A percentile compares a stretch with the other conserved stretches of the same genome.
phyloP scores from a whole-genome alignment of 1,140 invertebrate species.

The Phortica variegata region DNA sequence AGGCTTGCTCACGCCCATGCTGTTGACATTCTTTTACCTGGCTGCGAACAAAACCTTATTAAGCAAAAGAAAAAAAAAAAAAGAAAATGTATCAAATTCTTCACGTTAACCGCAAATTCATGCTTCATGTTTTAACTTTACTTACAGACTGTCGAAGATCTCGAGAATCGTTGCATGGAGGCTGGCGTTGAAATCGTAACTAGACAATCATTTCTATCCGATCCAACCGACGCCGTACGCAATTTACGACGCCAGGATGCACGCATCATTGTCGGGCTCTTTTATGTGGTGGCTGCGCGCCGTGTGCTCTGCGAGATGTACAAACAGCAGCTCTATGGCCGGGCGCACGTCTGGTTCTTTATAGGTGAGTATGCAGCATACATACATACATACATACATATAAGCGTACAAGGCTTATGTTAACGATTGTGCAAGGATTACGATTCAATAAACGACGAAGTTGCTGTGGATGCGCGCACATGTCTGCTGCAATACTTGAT shows the following conservation, averaged over 20 bases:
- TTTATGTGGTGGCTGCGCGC: conserved; percentile 91
- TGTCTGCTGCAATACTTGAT: no score
- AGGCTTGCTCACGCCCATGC: no score
- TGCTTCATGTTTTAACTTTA: conserved; percentile 14
- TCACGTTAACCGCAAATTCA: no score
- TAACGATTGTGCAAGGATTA: no score
- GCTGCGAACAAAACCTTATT: not conserved
- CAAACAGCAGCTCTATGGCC: conserved; percentile 91
- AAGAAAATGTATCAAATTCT: not conserved
- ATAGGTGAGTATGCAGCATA: conserved; percentile 73
- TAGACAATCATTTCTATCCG: conserved; percentile 93
- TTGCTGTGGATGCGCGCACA: no score
- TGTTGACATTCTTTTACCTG: no score
- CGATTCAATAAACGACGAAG: no score
- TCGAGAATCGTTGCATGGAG: conserved; percentile 92
- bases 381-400: not conserved
- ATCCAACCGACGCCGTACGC: conserved; percentile 93
- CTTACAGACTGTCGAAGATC: conserved; percentile 90
- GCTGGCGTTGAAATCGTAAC: conserved; percentile 93
- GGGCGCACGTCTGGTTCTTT: conserved; percentile 98
- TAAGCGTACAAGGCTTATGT: no score
- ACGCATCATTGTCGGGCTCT: conserved; percentile 95
- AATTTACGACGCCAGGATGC: conserved; percentile 93
- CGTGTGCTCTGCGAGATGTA: conserved; percentile 96
- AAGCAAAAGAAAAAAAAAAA: not conserved